A percentile compares a stretch with the other conserved stretches of the same genome.
Evolutionary conservation across 2,113 vertebrate species (phyloP).

Genomic region (Ondatra zibethicus): DNA sequence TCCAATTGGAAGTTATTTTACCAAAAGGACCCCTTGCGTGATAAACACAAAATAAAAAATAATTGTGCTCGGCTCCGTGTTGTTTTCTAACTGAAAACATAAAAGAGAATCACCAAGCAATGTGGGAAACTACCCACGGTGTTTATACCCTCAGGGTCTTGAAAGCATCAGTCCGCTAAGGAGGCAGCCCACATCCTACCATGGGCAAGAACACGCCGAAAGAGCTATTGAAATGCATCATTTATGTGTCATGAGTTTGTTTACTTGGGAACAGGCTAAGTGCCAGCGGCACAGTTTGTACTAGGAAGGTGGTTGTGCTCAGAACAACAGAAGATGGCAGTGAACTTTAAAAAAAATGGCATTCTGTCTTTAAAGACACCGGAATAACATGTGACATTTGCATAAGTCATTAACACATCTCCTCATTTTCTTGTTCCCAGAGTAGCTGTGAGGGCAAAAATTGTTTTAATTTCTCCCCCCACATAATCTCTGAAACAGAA

Average conservation of each 20-base stretch:
- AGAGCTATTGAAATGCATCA: neutral
- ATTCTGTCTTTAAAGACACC: neutral
- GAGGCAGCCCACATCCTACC: neutral
- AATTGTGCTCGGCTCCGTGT: neutral
- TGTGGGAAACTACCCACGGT: neutral
- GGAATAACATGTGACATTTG: neutral
- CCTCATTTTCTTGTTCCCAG: neutral
- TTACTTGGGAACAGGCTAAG: neutral
- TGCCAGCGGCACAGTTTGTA: neutral
- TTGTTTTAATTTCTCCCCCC: neutral
- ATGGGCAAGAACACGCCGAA: neutral
- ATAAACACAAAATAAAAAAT: slow-evolving; percentile 53
- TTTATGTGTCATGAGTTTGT: neutral
- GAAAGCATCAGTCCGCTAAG: neutral
- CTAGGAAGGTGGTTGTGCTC: neutral
- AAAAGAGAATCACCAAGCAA: neutral
- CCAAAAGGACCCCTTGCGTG: slow-evolving; percentile 11
- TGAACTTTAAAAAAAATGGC: neutral
- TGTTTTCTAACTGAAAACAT: slow-evolving; percentile 36
- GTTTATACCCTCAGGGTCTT: neutral
- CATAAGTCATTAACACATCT: neutral
- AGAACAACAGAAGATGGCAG: neutral
- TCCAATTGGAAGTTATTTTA: neutral
- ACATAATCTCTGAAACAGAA: neutral
- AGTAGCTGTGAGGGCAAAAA: neutral